A percentile compares a stretch with the other conserved stretches of the same genome.
These are phyloP conservation scores for Aphelenchoides bicaudatus DNA, from an alignment of 2,888 invertebrate genomes.

Conservation along the genomic window DNA sequence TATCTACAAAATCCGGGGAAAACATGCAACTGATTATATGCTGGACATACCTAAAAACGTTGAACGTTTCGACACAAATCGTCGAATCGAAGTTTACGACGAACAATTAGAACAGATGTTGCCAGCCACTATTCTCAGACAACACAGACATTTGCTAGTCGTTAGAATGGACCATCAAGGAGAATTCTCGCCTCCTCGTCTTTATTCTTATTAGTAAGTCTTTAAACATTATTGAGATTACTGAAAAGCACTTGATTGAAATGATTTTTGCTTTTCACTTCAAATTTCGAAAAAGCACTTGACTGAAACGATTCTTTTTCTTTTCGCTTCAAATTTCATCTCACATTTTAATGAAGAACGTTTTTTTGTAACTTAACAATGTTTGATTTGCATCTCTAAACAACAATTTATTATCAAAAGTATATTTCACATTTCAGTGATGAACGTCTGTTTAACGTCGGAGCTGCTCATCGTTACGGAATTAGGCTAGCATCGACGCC, in stretches of 20 bases:
- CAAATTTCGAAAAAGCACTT: too few relatives aligned
- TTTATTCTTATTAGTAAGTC: constrained; percentile 25
- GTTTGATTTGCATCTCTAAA: too few relatives aligned
- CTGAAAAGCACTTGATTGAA: too few relatives aligned
- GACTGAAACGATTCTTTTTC: too few relatives aligned
- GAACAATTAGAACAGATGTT: neutral
- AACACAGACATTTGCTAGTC: constrained; percentile 27
- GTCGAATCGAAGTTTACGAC: constrained; percentile 22
- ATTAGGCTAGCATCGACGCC: neutral
- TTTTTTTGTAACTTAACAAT: too few relatives aligned
- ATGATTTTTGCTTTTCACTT: neutral
- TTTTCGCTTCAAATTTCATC: too few relatives aligned
- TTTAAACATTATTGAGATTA: too few relatives aligned
- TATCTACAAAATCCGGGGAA: constrained; percentile 17
- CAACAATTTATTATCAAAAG: too few relatives aligned
- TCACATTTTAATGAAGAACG: too few relatives aligned
- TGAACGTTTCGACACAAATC: constrained; percentile 25
- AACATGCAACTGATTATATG: constrained; percentile 15
- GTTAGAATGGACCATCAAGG: constrained; percentile 21
- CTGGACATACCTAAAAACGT: constrained; percentile 24
- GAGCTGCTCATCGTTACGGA: constrained; percentile 7
- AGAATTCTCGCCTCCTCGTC: constrained; percentile 15
- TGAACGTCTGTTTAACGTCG: constrained; percentile 7
- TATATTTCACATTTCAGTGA: constrained; percentile 15
- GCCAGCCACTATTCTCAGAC: constrained; percentile 31